Base-by-base conservation (phyloP, 2,797 vertebrate species). In the Mus caroli region DNA sequence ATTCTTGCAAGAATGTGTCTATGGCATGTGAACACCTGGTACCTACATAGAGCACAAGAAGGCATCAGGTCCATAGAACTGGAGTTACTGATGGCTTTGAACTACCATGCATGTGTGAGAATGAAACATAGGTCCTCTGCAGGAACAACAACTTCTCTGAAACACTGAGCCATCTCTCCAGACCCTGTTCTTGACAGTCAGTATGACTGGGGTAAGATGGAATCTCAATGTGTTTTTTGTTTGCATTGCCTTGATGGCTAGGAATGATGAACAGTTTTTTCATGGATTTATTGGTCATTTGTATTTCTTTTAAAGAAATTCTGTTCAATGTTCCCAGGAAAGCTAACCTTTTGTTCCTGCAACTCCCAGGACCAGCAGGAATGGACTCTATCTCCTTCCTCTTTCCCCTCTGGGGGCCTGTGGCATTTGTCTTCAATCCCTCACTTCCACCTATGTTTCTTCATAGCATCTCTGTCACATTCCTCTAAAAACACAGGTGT, bases 321-420 rank as follows among this genome's bases (percentile, higher is more conserved):
- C 5, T 28, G 11, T 26, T 28, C 26, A 13, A 20, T 20, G 3
- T 22, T 40, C 19, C 22, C 46, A 56, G 28, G 58, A 56, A 67
- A 79, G 9, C 37, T 83, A 50, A 40, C 14, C 20, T 67, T 82
- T 52, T 24, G 13, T 76, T 67, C 50, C 7, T 11, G 37, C 2
- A 15, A 60, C 64, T 17, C 17, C 28, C 60, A 19, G 13, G 14
- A 60, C 28, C 40, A 82, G 34, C 0, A 4, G 0, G 24, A 77
- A 60, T 6, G 40, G 13, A 77, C 4, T 15, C 22, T 3, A 0
- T 11, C 7, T 60, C 10, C 52, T 34, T 6, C 28, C 40, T 31
- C 4, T 20, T 20, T 2, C 0, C 6, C 4, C 40, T 17, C n/a
- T 37, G 1, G 19, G 2, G 8, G 5, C 19, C 12, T 4, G 28